Base-by-base conservation (phyloP, 2,113 vertebrate genomes). In the Tapirus terrestris region DNA sequence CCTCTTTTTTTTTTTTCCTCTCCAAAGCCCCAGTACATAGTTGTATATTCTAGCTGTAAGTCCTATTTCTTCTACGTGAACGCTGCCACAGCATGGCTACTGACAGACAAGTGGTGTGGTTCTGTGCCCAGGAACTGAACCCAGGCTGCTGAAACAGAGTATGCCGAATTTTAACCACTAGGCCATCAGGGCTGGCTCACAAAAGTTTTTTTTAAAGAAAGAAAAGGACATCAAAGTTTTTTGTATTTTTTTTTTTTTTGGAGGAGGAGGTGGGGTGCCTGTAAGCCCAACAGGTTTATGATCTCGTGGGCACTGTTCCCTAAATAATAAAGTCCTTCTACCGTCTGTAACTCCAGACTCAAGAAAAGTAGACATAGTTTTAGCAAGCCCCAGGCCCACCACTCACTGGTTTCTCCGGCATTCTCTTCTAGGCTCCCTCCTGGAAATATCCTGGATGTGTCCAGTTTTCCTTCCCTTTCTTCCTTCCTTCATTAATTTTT, bases 261-360 rank as follows among this genome's bases (percentile, higher is more conserved):
- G 3, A 7, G 33, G 2, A 23, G 4, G 9, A 14, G 2, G 9
- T 39, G 39, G 3, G 2, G 1, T 73, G 29, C 33, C 56, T 60
- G 67, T 8, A 76, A 72, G 6, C 16, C 18, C 8, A 75, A 12
- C 0, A 91, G 53, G 8, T 14, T 56, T 43, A 14, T 39, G 53
- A 48, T 94, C 72, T 63, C 21, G 3, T 51, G 18, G 33, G 4
- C 56, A 81, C 6, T 85, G 8, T 48, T 89, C 2, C 23, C 4
- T 31, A 68, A 61, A 68, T 36, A 72, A 88, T 84, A 45, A 61
- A 83, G 51, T 25, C 27, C 6, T 88, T 63, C 11, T 12, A 27
- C 17, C 1, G 33, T 85, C 39, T 85, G 16, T 12, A 48, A 61
- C 10, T 73, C 43, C 31, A 39, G 29, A 86, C 5, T 63, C 90